Evolutionary conservation across 2,888 invertebrate species (phyloP).

Genomic region (Plusia festucae): DNA sequence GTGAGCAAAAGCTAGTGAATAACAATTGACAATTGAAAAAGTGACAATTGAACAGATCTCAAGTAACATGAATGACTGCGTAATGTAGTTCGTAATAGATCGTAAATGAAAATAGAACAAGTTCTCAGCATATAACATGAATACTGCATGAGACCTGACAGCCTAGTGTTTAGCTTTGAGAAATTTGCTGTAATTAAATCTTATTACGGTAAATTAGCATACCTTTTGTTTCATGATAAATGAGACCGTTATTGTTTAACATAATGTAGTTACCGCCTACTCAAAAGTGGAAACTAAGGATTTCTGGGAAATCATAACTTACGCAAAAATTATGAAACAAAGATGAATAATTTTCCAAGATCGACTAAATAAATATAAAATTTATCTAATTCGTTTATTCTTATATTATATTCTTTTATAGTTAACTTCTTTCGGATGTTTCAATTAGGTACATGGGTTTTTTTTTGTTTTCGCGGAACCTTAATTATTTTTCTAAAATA

Average conservation of each 20-base stretch:
- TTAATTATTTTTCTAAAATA: too few species aligned
- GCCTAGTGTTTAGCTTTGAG: slow-evolving; percentile 10
- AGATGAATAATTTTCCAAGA: too few species aligned
- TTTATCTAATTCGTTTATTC: too few species aligned
- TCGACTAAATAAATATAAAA: too few species aligned
- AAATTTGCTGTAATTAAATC: slow-evolving; percentile 18
- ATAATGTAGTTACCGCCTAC: background rate
- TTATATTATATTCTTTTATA: too few species aligned
- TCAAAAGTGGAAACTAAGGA: background rate
- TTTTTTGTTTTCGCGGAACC: too few species aligned
- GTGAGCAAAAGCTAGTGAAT: too few species aligned
- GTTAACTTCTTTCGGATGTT: too few species aligned
- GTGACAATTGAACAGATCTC: background rate
- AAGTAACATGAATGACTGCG: background rate
- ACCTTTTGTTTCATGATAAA: slow-evolving; percentile 9
- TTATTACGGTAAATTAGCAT: slow-evolving; percentile 19
- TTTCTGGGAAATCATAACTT: background rate
- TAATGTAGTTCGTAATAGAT: slow-evolving; percentile 2
- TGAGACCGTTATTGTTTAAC: background rate
- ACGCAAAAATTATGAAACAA: too few species aligned
- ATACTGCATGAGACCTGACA: slow-evolving; percentile 36
- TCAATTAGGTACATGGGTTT: too few species aligned
- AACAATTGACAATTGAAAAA: too few species aligned
- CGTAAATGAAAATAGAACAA: slow-evolving; percentile 30
- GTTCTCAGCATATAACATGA: slow-evolving; percentile 35